phyloP scores from a whole-genome alignment of 2,797 vertebrate species.

The Oreochromis grahami region DNA sequence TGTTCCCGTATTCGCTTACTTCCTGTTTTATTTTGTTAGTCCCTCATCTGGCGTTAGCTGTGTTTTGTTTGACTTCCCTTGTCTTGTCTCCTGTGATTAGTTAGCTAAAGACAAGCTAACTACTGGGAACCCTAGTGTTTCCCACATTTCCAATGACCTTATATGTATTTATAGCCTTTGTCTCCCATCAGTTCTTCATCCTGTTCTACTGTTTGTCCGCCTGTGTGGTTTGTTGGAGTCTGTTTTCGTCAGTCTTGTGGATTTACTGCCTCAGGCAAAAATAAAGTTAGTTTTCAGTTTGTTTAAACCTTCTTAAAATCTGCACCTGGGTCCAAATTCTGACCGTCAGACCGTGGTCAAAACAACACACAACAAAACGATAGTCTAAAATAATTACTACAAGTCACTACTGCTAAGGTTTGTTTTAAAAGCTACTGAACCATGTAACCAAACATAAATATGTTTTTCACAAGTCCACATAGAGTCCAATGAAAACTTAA shows the following conservation, averaged over 20 bases:
- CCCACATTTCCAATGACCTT: not conserved
- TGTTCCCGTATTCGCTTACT: not conserved
- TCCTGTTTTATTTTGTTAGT: not conserved
- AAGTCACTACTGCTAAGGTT: not conserved
- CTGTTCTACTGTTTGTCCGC: not conserved
- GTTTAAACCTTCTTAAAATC: not conserved
- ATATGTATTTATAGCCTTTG: not conserved
- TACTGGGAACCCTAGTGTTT: not conserved
- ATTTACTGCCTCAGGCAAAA: accelerated
- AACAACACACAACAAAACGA: not conserved
- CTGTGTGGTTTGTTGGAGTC: not conserved
- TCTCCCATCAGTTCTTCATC: not conserved
- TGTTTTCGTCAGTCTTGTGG: not conserved
- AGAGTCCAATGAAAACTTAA: not conserved
- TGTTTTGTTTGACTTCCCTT: not conserved
- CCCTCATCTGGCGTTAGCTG: not conserved
- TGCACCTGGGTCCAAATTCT: accelerated
- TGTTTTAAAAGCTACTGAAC: not conserved
- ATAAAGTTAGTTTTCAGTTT: not conserved
- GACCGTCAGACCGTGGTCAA: not conserved
- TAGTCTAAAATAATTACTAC: not conserved
- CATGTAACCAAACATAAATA: not conserved
- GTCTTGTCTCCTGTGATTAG: not conserved
- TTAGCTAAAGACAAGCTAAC: not conserved
- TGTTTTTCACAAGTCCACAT: not conserved